Percentiles rank a stretch among this genome's conserved stretches.
Evolutionary conservation across 2,888 invertebrate genomes (phyloP).

Genomic region (Urechis unicinctus): DNA sequence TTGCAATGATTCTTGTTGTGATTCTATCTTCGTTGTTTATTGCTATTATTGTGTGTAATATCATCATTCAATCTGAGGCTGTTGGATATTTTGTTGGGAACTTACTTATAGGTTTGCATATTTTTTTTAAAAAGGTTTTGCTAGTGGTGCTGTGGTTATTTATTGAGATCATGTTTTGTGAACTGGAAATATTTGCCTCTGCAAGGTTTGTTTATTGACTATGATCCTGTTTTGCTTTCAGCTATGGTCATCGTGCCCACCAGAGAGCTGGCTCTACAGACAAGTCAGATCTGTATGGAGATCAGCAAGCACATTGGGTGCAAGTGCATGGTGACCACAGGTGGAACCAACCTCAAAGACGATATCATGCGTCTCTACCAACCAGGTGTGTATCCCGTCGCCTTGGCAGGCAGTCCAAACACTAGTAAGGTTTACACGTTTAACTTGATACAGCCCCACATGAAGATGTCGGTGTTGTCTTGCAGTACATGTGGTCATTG

Average conservation of each 20-base stretch:
- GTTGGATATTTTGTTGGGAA: too few relatives aligned
- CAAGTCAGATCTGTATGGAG: slow-evolving; percentile 99
- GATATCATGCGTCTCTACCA: slow-evolving; percentile 99
- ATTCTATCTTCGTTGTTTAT: too few relatives aligned
- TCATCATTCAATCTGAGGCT: too few relatives aligned
- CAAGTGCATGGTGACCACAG: slow-evolving; percentile 99
- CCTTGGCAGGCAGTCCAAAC: not conserved
- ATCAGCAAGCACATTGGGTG: slow-evolving; percentile 94
- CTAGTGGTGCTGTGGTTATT: not conserved
- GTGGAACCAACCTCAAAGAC: slow-evolving; percentile 87
- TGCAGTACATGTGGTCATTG: slow-evolving; percentile 94
- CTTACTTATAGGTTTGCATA: too few relatives aligned
- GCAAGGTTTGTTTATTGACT: not conserved
- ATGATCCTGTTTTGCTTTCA: slow-evolving; percentile 17
- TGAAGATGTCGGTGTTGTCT: slow-evolving; percentile 8
- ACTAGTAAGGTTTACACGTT: not conserved
- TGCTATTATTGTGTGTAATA: too few relatives aligned
- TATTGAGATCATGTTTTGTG: too few relatives aligned
- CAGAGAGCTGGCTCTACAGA: slow-evolving; percentile 94
- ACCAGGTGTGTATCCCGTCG: slow-evolving; percentile 63
- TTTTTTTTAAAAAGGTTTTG: not conserved
- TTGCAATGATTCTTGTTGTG: too few relatives aligned
- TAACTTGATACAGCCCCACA: not conserved
- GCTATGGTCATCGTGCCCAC: slow-evolving; percentile 98
- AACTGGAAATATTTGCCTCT: not conserved